Evolutionary conservation across 2,888 invertebrate genomes (phyloP).

Genomic region (Corythucha ciliata): DNA sequence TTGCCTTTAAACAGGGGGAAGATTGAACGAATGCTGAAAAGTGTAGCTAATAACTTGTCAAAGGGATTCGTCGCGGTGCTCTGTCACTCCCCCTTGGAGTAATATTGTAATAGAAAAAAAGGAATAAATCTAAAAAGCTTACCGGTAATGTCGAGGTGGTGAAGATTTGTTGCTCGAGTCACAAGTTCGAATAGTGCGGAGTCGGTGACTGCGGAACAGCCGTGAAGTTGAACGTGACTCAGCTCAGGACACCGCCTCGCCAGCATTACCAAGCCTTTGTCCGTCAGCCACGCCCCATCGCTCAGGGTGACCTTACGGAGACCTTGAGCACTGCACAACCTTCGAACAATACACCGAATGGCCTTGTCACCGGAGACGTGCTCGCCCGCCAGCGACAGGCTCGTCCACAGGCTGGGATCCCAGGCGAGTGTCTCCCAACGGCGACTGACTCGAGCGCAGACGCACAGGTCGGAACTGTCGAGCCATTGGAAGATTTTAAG

Average conservation of each 20-base stretch:
- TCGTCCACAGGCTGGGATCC: conserved; percentile 66
- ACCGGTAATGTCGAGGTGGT: conserved; percentile 80
- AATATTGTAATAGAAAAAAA: too few species aligned
- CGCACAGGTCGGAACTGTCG: conserved; percentile 60
- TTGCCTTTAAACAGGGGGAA: too few species aligned
- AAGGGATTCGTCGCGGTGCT: too few species aligned
- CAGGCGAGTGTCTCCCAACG: conserved; percentile 68
- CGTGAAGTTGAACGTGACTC: conserved; percentile 68
- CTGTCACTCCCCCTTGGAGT: too few species aligned
- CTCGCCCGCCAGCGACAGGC: conserved; percentile 54
- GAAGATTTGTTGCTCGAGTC: conserved; percentile 67
- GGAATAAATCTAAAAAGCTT: too few species aligned
- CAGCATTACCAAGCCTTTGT: conserved; percentile 64
- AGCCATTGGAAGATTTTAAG: conserved; percentile 61
- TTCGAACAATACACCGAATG: conserved; percentile 51
- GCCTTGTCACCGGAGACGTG: conserved; percentile 56
- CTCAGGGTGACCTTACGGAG: conserved; percentile 57
- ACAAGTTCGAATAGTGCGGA: conserved; percentile 67
- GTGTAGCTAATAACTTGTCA: too few species aligned
- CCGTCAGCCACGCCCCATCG: conserved; percentile 62
- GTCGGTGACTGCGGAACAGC: conserved; percentile 64
- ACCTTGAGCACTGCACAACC: conserved; percentile 53
- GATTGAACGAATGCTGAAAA: too few species aligned
- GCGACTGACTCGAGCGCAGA: conserved; percentile 64
- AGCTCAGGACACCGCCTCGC: conserved; percentile 73